Evolutionary conservation across 2,113 vertebrate genomes (phyloP).

Genomic region (Crotalus tigris): DNA sequence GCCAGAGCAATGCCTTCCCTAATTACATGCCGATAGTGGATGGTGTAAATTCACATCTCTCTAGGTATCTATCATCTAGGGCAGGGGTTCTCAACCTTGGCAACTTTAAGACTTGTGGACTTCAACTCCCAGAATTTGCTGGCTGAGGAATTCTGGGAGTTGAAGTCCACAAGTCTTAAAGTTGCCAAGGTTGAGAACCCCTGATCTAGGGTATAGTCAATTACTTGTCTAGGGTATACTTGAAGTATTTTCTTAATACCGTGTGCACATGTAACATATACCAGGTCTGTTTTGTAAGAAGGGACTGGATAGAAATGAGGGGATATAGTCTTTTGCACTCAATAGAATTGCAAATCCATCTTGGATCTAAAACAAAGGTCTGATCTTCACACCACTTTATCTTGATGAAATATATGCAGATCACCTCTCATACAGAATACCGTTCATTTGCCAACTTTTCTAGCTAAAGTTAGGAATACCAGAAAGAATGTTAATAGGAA

Average conservation of each 20-base stretch:
- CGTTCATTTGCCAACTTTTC: not conserved
- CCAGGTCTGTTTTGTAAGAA: not conserved
- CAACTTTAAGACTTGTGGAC: too few species aligned
- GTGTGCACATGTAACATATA: not conserved
- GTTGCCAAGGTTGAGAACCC: too few species aligned
- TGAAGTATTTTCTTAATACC: not conserved
- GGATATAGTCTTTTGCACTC: not conserved
- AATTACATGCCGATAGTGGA: not conserved
- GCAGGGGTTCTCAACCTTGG: too few species aligned
- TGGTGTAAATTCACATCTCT: not conserved
- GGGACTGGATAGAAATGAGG: not conserved
- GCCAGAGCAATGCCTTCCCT: not conserved
- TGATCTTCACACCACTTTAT: not conserved
- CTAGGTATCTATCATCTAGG: not conserved
- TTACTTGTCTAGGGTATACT: not conserved
- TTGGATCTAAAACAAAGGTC: not conserved
- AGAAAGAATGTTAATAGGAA: too few species aligned
- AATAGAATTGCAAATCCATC: not conserved
- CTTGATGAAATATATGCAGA: not conserved
- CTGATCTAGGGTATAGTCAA: not conserved
- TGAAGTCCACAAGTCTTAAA: too few species aligned
- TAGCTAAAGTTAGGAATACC: too few species aligned
- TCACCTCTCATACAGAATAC: not conserved
- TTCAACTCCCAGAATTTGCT: too few species aligned
- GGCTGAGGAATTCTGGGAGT: too few species aligned